Evolutionary conservation across 2,113 vertebrate genomes (phyloP), one percentile per base, ranked within the genome.

Genomic region (Colaptes auratus): DNA sequence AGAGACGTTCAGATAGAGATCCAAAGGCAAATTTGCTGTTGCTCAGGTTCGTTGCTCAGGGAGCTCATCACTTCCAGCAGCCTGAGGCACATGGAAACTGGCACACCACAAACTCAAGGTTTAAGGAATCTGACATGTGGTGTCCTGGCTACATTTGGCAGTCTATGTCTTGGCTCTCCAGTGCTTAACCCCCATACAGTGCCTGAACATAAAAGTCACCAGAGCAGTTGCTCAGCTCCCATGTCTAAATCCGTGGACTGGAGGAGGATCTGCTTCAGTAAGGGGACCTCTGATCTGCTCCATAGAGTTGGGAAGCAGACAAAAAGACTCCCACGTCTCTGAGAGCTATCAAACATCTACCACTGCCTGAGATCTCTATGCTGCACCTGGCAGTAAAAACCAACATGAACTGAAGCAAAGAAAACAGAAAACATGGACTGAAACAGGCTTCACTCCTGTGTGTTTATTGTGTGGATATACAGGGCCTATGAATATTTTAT

Each of bases 211-310:
- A 28, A 44, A 59, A 24, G 42, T 8, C 44, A 55, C 36, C 2
- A 0, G 44, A n/a, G 25, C 2, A 1, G 39, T 18, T 39, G 16
- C 8, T 52, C 30, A 33, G 27, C 0, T 2, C 28, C 39, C 24
- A 3, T 3, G 25, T 21, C 55, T 30, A 89, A 59, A 35, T 31
- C 60, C 33, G 6, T 2, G 23, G 66, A 21, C 27, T 55, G 61
- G 39, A 55, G 50, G 31, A 10, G 19, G 30, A 31, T 36, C n/a
- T 10, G 17, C 11, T 42, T 31, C 35, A 6, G 15, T 2, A 28
- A 61, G 63, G 25, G 35, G 36, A 25, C 23, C 42, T 64, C 60
- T 25, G 25, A 24, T 24, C 56, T 16, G 56, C 56, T 53, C 30
- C 3, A 1, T 19, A 3, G 59, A 28, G 21, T 2, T 23, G 58